Conservation (phyloP, 2,113 vertebrate species). For the Paramormyrops kingsleyae region DNA sequence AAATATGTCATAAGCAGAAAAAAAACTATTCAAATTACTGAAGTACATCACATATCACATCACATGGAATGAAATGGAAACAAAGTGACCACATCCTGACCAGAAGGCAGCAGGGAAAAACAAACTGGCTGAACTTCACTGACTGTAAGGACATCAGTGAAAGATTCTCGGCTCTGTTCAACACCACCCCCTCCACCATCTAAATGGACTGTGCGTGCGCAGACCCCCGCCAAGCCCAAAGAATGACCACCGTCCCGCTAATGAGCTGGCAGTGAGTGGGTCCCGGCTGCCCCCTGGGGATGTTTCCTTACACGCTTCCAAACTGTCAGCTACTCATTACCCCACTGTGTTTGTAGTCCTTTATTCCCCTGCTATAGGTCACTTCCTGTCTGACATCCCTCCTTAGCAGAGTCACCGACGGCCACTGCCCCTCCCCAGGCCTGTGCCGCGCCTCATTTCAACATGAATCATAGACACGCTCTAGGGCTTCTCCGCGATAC, state of each 20-base stretch:
- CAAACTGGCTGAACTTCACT: not conserved
- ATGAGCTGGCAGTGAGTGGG: not conserved
- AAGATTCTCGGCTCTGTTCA: not conserved
- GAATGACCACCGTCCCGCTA: not conserved
- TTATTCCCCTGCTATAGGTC: not conserved
- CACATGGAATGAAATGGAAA: not conserved
- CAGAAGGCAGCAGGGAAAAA: not conserved
- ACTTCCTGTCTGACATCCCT: not conserved
- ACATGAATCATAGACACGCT: not conserved
- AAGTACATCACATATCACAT: not conserved
- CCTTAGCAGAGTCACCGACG: not conserved
- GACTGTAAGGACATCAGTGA: not conserved
- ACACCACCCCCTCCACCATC: not conserved
- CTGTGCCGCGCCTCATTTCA: not conserved
- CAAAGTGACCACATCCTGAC: too few species aligned
- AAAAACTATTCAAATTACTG: not conserved
- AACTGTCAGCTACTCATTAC: not conserved
- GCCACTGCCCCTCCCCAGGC: not conserved
- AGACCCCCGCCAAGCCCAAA: not conserved
- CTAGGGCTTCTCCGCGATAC: not conserved
- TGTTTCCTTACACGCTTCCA: not conserved
- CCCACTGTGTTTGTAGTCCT: not conserved
- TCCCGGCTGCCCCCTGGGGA: not conserved
- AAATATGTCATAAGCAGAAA: not conserved
- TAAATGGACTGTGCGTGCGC: not conserved